Conservation (phyloP, 37 sponge, comb jelly and placozoan genomes). For the Halisarca cf. caerulea region DNA sequence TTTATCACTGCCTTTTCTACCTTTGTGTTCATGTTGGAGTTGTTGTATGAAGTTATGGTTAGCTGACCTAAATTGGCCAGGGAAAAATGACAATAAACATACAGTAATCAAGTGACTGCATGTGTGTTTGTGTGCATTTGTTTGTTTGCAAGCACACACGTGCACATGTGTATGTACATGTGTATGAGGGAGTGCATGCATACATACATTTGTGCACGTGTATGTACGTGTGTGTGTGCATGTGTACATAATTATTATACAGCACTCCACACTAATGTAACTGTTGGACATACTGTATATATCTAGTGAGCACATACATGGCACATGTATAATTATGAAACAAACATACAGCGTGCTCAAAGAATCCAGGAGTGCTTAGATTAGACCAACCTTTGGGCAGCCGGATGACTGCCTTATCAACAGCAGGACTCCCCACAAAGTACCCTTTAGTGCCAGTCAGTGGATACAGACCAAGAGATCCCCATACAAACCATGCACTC, state of each 20-base stretch:
- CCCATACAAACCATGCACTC: conserved; percentile 70
- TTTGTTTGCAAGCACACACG: too few species aligned
- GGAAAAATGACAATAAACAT: too few species aligned
- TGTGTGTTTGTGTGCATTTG: too few species aligned
- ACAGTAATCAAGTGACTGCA: neutral
- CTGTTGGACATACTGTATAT: too few species aligned
- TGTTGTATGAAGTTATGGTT: conserved; percentile 25
- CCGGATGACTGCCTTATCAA: conserved; percentile 9
- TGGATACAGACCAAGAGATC: conserved; percentile 51
- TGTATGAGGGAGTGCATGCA: too few species aligned
- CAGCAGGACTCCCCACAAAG: conserved; percentile 51
- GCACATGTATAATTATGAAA: neutral
- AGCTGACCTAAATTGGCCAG: neutral
- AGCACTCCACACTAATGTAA: too few species aligned
- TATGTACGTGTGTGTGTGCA: too few species aligned
- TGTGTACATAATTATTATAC: too few species aligned
- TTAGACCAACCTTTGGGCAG: conserved; percentile 31
- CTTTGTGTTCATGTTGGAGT: conserved; percentile 8
- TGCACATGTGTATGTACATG: too few species aligned
- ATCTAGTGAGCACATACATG: neutral
- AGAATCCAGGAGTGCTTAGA: too few species aligned
- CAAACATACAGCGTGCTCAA: neutral
- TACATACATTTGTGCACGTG: too few species aligned
- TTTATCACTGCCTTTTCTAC: conserved; percentile 33
- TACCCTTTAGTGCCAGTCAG: conserved; percentile 48